Conservation (phyloP, 2,113 vertebrate genomes). For the Pavo muticus region DNA sequence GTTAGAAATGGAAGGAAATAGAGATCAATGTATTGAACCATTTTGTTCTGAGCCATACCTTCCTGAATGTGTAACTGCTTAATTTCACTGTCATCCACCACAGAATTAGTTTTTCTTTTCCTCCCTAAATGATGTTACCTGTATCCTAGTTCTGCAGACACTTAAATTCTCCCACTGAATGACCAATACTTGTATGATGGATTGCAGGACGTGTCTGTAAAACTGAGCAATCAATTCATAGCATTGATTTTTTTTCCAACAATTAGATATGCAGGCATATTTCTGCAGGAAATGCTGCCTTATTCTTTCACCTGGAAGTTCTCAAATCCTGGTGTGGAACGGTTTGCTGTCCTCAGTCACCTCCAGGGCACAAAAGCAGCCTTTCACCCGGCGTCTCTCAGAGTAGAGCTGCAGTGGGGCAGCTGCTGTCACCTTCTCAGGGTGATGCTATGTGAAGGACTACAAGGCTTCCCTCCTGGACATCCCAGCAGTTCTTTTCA, state of each 20-base stretch:
- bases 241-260: background rate
- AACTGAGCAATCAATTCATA: background rate
- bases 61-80: slow-evolving; percentile 18
- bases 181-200: background rate
- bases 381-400: background rate
- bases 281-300: background rate
- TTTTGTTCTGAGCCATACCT: background rate
- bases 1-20: background rate
- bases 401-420: background rate
- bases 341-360: background rate
- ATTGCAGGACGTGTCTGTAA: background rate
- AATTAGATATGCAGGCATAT: background rate
- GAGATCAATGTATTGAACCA: background rate
- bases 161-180: background rate
- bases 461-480: background rate
- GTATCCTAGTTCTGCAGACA: background rate
- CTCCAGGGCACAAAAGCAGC: background rate
- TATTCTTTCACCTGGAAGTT: background rate
- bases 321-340: background rate
- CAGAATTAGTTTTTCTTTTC: background rate
- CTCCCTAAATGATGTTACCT: slow-evolving; percentile 1
- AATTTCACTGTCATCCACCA: background rate
- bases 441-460: background rate
- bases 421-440: slow-evolving; percentile 1
- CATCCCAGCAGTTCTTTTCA: background rate